phyloP scores from a whole-genome alignment of 2,888 invertebrate genomes.

The Amphimallon solstitiale region DNA sequence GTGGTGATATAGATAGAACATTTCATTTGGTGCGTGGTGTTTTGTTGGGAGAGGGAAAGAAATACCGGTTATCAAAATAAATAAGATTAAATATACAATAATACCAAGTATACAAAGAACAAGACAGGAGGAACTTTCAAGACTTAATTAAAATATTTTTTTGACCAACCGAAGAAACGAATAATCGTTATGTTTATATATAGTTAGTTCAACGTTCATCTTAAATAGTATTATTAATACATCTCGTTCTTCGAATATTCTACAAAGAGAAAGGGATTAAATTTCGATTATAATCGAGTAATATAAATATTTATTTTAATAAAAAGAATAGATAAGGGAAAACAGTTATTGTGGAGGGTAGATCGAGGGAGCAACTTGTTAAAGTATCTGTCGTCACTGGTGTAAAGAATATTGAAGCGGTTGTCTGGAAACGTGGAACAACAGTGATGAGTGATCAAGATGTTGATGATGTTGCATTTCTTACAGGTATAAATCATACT shows the following conservation, averaged over 20 bases:
- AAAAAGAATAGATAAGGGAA: conserved; percentile 41
- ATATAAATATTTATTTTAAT: neutral
- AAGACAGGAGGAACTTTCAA: no score
- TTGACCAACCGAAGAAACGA: no score
- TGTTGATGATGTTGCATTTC: conserved; percentile 91
- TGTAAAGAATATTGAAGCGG: conserved; percentile 63
- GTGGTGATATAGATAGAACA: conserved; percentile 12
- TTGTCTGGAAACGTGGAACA: conserved; percentile 63
- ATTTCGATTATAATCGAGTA: neutral
- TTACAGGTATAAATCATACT: conserved; percentile 75
- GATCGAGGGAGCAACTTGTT: conserved; percentile 60
- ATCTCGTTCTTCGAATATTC: neutral
- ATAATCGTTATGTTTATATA: no score
- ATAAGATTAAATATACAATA: no score
- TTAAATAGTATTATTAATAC: no score
- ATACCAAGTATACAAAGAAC: no score
- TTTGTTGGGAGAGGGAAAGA: neutral
- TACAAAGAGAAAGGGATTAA: neutral
- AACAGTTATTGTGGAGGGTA: conserved; percentile 58
- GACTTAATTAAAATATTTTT: no score
- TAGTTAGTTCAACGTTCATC: no score
- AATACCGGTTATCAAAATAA: neutral
- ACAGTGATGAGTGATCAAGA: conserved; percentile 89
- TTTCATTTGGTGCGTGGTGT: conserved; percentile 3
- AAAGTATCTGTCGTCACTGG: conserved; percentile 64